These are phyloP conservation scores for Silurus glanis DNA, from an alignment of 2,113 vertebrate genomes.

Conservation along the genomic window DNA sequence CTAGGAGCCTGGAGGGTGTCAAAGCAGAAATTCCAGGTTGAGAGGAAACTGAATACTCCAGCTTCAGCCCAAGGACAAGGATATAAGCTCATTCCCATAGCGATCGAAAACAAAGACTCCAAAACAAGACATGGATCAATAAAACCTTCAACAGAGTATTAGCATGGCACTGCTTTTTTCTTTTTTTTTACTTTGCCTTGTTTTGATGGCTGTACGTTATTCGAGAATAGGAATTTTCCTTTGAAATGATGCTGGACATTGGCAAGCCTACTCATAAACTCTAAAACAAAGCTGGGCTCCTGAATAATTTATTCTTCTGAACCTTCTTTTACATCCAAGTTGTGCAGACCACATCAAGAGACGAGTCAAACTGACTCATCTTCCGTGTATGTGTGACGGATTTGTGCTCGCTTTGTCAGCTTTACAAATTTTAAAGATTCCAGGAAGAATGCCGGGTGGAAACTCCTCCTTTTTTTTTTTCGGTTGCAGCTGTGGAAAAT, in stretches of 20 bases:
- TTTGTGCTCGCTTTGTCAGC: conserved; percentile 52
- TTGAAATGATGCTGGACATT: background rate
- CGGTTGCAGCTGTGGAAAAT: background rate
- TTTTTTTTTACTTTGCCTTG: background rate
- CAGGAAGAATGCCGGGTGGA: conserved; percentile 36
- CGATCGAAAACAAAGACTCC: conserved; percentile 34
- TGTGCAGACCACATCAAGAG: conserved; percentile 64
- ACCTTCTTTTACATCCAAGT: conserved; percentile 52
- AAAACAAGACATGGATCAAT: conserved; percentile 45
- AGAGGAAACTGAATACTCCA: conserved; percentile 38
- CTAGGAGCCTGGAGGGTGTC: conserved; percentile 36
- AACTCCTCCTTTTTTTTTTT: background rate
- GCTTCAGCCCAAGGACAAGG: conserved; percentile 40
- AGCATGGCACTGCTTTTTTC: background rate
- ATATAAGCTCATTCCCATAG: conserved; percentile 45
- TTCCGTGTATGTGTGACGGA: conserved; percentile 54
- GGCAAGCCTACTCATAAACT: background rate
- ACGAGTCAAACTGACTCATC: conserved; percentile 62
- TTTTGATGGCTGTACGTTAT: background rate
- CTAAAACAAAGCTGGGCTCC: conserved; percentile 49
- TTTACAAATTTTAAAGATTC: conserved; percentile 51
- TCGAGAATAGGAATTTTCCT: background rate
- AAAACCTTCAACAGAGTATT: conserved; percentile 34
- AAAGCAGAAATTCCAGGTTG: conserved; percentile 46
- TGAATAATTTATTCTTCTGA: conserved; percentile 56